Evolutionary conservation across 2,888 invertebrate species (phyloP).

Genomic region (Acanthacorydalis orientalis): DNA sequence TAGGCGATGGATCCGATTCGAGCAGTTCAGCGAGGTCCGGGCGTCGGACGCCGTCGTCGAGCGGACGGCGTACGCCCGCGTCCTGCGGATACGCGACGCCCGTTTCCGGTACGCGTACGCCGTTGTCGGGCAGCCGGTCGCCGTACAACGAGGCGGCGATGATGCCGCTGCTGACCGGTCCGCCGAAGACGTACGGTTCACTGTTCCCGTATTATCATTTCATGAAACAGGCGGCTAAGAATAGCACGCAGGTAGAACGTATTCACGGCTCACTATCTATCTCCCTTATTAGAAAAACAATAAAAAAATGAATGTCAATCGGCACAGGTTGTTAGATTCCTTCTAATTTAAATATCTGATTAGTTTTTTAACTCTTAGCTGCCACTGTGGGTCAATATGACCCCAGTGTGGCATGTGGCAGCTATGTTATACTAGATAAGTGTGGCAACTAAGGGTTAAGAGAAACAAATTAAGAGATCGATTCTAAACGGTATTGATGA

Average conservation of each 20-base stretch:
- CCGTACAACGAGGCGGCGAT: conserved; percentile 11
- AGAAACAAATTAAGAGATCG: too few species aligned
- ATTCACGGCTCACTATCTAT: too few species aligned
- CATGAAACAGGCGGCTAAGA: conserved; percentile 30
- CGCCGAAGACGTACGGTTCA: conserved; percentile 42
- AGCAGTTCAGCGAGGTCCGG: not conserved
- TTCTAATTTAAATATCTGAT: too few species aligned
- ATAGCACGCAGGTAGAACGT: conserved; percentile 13
- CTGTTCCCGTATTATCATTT: conserved; percentile 44
- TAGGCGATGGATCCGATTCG: not conserved
- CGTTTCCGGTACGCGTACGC: conserved; percentile 26
- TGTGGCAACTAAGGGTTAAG: too few species aligned
- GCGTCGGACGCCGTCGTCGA: not conserved
- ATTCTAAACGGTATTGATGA: too few species aligned
- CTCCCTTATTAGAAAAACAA: too few species aligned
- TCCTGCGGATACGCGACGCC: conserved; percentile 7
- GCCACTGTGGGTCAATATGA: too few species aligned
- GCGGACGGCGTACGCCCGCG: not conserved
- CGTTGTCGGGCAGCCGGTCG: conserved; percentile 25
- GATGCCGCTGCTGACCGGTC: conserved; percentile 8
- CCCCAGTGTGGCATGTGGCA: too few species aligned
- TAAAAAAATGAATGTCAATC: too few species aligned
- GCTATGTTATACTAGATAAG: too few species aligned
- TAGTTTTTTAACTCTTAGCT: too few species aligned
- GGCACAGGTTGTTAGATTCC: too few species aligned